Conservation (phyloP, 2,888 invertebrate genomes). For the Troides aeacus region DNA sequence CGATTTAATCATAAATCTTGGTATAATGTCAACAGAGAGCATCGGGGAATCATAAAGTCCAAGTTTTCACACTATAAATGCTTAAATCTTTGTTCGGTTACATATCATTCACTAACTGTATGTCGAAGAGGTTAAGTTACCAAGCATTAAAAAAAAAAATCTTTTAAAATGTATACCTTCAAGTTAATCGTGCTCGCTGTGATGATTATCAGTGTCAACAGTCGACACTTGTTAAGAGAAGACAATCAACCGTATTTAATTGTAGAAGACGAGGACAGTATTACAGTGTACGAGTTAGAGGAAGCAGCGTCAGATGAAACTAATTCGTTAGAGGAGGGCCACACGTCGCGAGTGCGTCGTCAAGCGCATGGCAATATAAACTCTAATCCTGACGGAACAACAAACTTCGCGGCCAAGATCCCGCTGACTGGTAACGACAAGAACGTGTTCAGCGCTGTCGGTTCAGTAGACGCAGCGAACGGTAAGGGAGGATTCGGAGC, state of each 20-base stretch:
- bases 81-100: background rate
- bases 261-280: slow-evolving; percentile 4
- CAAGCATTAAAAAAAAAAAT: too few species aligned
- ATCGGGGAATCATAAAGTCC: slow-evolving; percentile 4
- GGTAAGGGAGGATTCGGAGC: slow-evolving; percentile 36
- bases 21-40: background rate
- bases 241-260: slow-evolving; percentile 6
- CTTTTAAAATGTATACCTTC: too few species aligned
- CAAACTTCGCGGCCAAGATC: slow-evolving; percentile 37
- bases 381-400: slow-evolving; percentile 39
- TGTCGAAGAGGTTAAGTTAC: too few species aligned
- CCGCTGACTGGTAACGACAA: slow-evolving; percentile 37
- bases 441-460: slow-evolving; percentile 39
- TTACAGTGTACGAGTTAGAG: slow-evolving; percentile 7
- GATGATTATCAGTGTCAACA: slow-evolving; percentile 1
- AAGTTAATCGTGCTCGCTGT: background rate
- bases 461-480: slow-evolving; percentile 33
- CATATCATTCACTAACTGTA: background rate
- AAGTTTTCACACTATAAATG: background rate
- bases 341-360: slow-evolving; percentile 30
- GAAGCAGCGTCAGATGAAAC: background rate
- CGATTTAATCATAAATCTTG: background rate
- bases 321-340: background rate
- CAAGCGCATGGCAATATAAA: slow-evolving; percentile 35
- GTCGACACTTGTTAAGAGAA: slow-evolving; percentile 2